Base-by-base conservation (phyloP, 2,797 vertebrate genomes). In the Schizopygopsis malacanthus region DNA sequence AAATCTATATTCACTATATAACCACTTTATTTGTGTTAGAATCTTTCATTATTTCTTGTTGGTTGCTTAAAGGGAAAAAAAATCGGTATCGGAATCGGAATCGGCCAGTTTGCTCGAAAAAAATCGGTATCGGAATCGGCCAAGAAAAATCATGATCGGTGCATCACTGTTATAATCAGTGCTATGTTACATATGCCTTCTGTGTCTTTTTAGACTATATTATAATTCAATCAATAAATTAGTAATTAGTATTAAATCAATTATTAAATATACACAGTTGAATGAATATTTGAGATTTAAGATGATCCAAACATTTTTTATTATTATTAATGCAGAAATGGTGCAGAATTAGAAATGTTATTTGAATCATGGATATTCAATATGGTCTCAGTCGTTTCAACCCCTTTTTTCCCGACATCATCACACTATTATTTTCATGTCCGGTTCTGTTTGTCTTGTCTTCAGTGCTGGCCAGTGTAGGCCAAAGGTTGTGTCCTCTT, bases 381-480 rank as follows among this genome's bases (percentile, higher is more conserved):
- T 76, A n/a, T 75, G 15, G n/a, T 85, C 28, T n/a, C 28, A 6
- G 25, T 76, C 10, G 43, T 22, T 83, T 15, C 61, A 83, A 50
- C 25, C 28, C 50, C 28, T 52, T 22, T 70, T 3, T 37, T 4
- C 25, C 25, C 18, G 33, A 41, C 47, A 45, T 59, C 25, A n/a
- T 65, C 33, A 65, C 9, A 45, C 28, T 81, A 22, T 69, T 6
- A 63, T 80, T 79, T 83, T 9, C 93, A 91, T 90, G 92, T 82
- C 59, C 52, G 16, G 87, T 92, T 90, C 91, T 95, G 92, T 95
- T 95, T 94, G 94, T 93, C 93, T 91, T 93, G 92, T 93, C 93
- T 92, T 28, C 93, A 92, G 94, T 95, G 94, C 92, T 91, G 94
- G 89, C 90, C 93, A 94, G 92, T 94, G 95, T 94, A 94, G 91